These are phyloP conservation scores for Cydia amplana DNA, from an alignment of 1,140 invertebrate genomes.

Conservation along the genomic window DNA sequence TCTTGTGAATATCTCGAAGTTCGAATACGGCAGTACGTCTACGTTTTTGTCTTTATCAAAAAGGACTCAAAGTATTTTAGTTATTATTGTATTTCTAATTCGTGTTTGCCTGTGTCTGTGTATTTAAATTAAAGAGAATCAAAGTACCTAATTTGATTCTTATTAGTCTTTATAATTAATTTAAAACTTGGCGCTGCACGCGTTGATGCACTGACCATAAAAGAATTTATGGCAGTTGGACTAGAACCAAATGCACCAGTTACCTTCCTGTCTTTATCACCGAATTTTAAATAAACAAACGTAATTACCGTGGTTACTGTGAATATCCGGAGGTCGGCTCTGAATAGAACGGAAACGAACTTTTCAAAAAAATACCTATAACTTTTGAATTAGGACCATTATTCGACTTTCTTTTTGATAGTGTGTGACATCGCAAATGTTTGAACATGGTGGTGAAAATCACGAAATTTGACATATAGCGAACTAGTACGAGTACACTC, in stretches of 20 bases:
- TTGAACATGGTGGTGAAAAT: too few relatives aligned
- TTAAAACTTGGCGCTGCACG: conserved; percentile 36
- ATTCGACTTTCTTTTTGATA: too few relatives aligned
- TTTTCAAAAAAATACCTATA: not conserved
- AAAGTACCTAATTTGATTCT: not conserved
- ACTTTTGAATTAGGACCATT: not conserved
- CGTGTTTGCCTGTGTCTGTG: not conserved
- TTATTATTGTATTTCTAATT: not conserved
- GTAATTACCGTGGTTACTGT: conserved; percentile 9
- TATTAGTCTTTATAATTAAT: conserved; percentile 38
- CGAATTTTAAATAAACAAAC: not conserved
- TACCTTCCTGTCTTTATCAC: conserved; percentile 33
- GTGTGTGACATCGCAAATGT: too few relatives aligned
- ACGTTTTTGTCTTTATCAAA: too few relatives aligned
- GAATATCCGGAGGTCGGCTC: conserved; percentile 9
- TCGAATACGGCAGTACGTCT: too few relatives aligned
- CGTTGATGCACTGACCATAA: conserved; percentile 35
- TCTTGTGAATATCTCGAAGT: too few relatives aligned
- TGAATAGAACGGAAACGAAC: conserved; percentile 4
- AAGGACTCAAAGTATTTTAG: too few relatives aligned
- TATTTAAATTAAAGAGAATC: not conserved
- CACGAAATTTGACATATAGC: too few relatives aligned
- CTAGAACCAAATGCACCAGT: conserved; percentile 38
- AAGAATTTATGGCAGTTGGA: conserved; percentile 49
- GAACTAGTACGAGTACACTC: too few relatives aligned